A percentile compares a stretch with the other conserved stretches of the same genome.
phyloP scores from a whole-genome alignment of 2,113 vertebrate genomes.

The Erinaceus europaeus region DNA sequence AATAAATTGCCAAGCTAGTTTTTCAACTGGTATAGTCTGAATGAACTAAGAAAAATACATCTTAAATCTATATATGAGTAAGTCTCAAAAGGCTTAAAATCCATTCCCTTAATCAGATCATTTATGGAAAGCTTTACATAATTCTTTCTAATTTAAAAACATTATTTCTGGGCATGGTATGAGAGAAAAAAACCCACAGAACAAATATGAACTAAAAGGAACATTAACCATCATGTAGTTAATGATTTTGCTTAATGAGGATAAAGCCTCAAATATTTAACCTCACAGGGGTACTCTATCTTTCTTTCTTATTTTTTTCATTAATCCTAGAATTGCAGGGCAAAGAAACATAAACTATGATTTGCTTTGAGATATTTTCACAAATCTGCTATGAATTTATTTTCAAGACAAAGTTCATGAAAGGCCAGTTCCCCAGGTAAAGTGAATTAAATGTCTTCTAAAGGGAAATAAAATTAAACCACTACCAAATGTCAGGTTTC shows the following conservation, averaged over 20 bases:
- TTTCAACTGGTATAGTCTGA: neutral
- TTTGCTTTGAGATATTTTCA: slow-evolving; percentile 46
- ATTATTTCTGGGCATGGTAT: slow-evolving; percentile 50
- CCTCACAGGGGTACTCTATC: slow-evolving; percentile 38
- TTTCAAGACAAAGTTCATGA: slow-evolving; percentile 55
- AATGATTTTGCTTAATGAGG: slow-evolving; percentile 69
- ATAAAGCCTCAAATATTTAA: slow-evolving; percentile 52
- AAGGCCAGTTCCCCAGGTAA: slow-evolving; percentile 69
- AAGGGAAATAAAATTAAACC: slow-evolving; percentile 71
- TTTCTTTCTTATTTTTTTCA: slow-evolving; percentile 53
- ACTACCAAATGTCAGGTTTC: slow-evolving; percentile 64
- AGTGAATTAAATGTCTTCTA: slow-evolving; percentile 62
- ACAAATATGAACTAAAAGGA: slow-evolving; percentile 58
- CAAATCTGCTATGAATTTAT: slow-evolving; percentile 64
- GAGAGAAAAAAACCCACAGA: slow-evolving; percentile 56
- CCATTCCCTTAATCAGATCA: slow-evolving; percentile 16
- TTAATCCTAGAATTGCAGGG: slow-evolving; percentile 39
- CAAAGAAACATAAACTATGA: slow-evolving; percentile 41
- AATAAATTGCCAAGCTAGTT: slow-evolving; percentile 47
- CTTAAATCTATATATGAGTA: slow-evolving; percentile 20
- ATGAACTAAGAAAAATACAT: slow-evolving; percentile 15
- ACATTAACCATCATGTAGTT: slow-evolving; percentile 58
- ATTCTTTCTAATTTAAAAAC: slow-evolving; percentile 53
- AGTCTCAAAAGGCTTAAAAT: slow-evolving; percentile 17
- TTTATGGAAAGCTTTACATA: slow-evolving; percentile 32